These are phyloP conservation scores for Solenodon paradoxus DNA, from an alignment of 2,113 vertebrate genomes.

Conservation along the genomic window DNA sequence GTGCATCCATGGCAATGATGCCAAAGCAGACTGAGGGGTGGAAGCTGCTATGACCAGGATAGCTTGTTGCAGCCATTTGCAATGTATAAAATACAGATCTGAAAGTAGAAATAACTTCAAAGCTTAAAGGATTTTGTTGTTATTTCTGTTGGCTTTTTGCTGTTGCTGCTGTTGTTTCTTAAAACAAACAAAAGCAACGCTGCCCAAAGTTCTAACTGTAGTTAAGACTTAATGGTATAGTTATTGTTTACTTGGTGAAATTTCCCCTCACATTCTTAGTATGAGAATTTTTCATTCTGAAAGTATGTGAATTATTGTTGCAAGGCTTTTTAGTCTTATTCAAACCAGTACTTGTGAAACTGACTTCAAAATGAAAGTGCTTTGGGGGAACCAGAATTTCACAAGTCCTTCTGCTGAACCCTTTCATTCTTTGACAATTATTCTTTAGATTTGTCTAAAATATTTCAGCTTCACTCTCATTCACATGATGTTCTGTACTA, in stretches of 20 bases:
- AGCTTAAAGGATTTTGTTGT: neutral
- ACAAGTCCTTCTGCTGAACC: neutral
- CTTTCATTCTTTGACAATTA: neutral
- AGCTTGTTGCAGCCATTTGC: neutral
- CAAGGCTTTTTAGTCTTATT: neutral
- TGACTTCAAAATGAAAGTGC: slow-evolving; percentile 52
- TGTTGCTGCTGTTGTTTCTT: neutral
- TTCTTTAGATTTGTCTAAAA: slow-evolving; percentile 3
- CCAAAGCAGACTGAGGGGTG: neutral
- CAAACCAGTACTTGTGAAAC: neutral
- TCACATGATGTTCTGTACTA: neutral
- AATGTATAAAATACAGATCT: neutral
- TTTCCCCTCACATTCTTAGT: neutral
- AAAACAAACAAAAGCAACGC: slow-evolving; percentile 14
- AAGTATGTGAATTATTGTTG: slow-evolving; percentile 6
- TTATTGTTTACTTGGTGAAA: slow-evolving; percentile 44
- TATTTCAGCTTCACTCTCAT: neutral
- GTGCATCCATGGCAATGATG: neutral
- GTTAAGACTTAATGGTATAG: slow-evolving; percentile 25
- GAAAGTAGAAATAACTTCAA: slow-evolving; percentile 39
- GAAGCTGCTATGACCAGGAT: neutral
- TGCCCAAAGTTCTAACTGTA: neutral
- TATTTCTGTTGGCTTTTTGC: neutral
- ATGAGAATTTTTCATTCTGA: slow-evolving; percentile 25
- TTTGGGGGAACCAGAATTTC: slow-evolving; percentile 29